Conservation (phyloP, 2,888 invertebrate genomes). For the Rhorus exstirpatorius region DNA sequence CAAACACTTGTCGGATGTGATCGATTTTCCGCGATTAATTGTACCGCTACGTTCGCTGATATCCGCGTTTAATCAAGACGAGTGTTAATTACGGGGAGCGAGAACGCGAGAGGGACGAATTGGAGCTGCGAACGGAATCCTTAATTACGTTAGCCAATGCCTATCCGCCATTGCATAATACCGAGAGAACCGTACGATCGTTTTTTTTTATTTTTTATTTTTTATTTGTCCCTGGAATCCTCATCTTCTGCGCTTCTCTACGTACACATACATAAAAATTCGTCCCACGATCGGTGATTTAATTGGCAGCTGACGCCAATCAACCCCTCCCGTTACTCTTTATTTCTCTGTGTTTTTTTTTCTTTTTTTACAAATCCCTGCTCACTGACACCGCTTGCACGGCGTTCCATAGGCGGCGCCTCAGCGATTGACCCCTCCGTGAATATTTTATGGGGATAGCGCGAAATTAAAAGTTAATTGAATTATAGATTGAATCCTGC, state of each 20-base stretch:
- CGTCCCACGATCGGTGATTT: constrained; percentile 52
- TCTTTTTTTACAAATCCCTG: constrained; percentile 50
- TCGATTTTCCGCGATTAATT: constrained; percentile 65
- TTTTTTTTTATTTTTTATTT: constrained; percentile 12
- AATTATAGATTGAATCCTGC: constrained; percentile 66
- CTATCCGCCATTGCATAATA: constrained; percentile 43
- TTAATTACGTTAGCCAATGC: constrained; percentile 57
- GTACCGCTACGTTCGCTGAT: constrained; percentile 42
- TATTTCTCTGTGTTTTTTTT: constrained; percentile 3
- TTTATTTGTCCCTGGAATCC: constrained; percentile 1
- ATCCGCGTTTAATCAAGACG: constrained; percentile 63
- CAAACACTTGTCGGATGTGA: constrained; percentile 61
- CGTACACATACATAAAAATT: constrained; percentile 10
- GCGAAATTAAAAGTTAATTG: constrained; percentile 71
- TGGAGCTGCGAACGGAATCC: constrained; percentile 42
- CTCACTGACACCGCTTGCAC: neutral
- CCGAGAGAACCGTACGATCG: constrained; percentile 44
- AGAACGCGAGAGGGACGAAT: neutral
- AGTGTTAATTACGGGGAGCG: constrained; percentile 61
- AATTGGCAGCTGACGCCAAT: constrained; percentile 71
- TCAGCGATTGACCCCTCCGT: constrained; percentile 57
- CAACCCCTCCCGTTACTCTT: constrained; percentile 21
- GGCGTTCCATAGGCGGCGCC: constrained; percentile 25
- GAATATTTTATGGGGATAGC: constrained; percentile 60
- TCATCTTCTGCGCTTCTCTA: neutral